Percentiles rank a stretch among this genome's conserved stretches.
Conservation (phyloP, 2,797 vertebrate genomes). For the Hypotaenidia philippensis region DNA sequence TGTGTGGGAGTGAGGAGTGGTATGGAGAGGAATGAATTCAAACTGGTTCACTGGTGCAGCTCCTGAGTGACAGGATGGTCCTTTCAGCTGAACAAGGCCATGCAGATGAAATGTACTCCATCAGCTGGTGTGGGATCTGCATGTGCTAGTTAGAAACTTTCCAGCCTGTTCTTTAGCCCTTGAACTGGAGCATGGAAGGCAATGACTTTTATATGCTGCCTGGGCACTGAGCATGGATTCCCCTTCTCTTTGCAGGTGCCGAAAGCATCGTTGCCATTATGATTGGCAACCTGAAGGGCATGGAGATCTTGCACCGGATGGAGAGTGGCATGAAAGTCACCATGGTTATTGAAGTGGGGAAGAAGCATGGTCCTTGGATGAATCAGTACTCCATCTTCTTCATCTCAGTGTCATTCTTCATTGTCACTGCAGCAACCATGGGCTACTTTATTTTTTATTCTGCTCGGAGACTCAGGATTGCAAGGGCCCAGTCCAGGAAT, state of each 20-base stretch:
- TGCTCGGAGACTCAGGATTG: constrained; percentile 83
- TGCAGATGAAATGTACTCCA: not conserved
- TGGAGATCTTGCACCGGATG: constrained; percentile 81
- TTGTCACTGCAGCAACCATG: constrained; percentile 90
- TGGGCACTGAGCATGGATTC: not conserved
- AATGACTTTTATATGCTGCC: not conserved
- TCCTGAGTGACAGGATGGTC: not conserved
- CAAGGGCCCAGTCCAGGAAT: constrained; percentile 80
- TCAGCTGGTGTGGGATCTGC: not conserved
- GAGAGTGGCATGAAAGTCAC: constrained; percentile 80
- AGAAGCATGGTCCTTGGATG: constrained; percentile 84
- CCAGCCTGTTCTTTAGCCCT: not conserved
- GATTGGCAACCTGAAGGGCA: constrained; percentile 89
- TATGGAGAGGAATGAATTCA: not conserved
- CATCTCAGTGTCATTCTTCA: constrained; percentile 92
- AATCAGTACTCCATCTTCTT: constrained; percentile 92
- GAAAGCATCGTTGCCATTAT: constrained; percentile 87
- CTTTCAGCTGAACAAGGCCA: not conserved
- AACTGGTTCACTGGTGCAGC: not conserved
- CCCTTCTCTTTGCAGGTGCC: constrained; percentile 77
- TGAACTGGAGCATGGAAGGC: not conserved
- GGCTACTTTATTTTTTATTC: constrained; percentile 92
- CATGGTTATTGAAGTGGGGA: constrained; percentile 86
- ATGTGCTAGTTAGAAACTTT: not conserved
- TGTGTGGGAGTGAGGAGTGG: not conserved